Conservation (phyloP, 2,113 vertebrate species). For the Conger conger region DNA sequence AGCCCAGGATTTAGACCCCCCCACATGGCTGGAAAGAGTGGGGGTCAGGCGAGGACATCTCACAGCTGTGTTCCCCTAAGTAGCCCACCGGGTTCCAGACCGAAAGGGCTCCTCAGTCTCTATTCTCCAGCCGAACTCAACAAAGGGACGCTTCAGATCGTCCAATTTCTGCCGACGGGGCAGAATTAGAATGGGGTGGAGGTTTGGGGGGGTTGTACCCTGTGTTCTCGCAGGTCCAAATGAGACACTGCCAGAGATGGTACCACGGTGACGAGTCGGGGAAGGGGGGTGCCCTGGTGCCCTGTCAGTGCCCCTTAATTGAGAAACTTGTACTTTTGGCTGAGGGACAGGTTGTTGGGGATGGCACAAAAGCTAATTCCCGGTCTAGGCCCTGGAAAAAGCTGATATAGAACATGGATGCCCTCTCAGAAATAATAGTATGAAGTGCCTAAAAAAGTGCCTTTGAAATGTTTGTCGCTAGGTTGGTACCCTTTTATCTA, state of each 20-base stretch:
- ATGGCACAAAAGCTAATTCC: constrained; percentile 41
- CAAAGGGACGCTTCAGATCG: constrained; percentile 59
- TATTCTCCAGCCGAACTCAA: constrained; percentile 52
- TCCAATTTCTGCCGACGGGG: constrained; percentile 30
- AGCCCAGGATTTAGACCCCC: neutral
- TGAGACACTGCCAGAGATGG: constrained; percentile 37
- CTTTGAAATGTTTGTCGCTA: too few species aligned
- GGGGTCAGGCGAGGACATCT: neutral
- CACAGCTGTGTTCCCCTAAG: constrained; percentile 16
- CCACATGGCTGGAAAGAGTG: neutral
- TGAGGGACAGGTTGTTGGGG: too few species aligned
- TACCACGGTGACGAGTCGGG: constrained; percentile 48
- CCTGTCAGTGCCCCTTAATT: constrained; percentile 47
- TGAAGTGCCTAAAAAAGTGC: too few species aligned
- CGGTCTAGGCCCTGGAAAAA: constrained; percentile 39
- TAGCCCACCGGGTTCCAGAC: neutral
- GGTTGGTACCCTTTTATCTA: too few species aligned
- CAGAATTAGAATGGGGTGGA: constrained; percentile 54
- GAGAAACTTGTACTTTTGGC: constrained; percentile 20
- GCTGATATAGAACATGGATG: too few species aligned
- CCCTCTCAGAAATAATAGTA: too few species aligned
- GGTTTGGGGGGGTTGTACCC: constrained; percentile 24
- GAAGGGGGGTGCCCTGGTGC: constrained; percentile 40
- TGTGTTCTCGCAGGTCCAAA: constrained; percentile 40
- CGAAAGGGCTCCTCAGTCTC: neutral